Conservation (phyloP, 2,797 vertebrate species). For the Anableps anableps region DNA sequence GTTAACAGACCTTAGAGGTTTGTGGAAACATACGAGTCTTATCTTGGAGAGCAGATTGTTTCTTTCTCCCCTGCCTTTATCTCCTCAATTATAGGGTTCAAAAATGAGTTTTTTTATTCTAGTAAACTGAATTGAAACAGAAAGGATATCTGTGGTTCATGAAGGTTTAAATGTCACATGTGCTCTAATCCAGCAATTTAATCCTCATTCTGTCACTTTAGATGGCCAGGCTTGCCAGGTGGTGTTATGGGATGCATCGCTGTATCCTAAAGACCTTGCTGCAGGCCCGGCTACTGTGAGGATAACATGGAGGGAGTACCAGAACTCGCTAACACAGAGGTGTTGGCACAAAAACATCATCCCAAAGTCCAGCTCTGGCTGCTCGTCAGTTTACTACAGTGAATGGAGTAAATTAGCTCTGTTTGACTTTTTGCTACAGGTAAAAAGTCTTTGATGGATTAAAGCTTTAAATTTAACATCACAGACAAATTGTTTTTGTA, state of each 20-base stretch:
- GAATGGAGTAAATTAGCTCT: constrained; percentile 96
- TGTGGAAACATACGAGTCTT: neutral
- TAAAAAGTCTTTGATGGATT: constrained; percentile 55
- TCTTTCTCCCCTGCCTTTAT: neutral
- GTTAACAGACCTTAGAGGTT: neutral
- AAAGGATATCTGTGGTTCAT: neutral
- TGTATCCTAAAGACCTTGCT: constrained; percentile 79
- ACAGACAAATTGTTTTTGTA: neutral
- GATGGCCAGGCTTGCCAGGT: constrained; percentile 86
- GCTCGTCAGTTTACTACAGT: constrained; percentile 88
- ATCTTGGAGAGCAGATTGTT: neutral
- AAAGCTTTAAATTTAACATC: neutral
- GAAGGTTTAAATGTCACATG: neutral
- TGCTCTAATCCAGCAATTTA: constrained; percentile 11
- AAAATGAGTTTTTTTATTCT: neutral
- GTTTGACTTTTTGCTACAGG: constrained; percentile 96
- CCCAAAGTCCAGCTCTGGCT: constrained; percentile 87
- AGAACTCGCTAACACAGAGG: constrained; percentile 86
- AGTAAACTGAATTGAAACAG: neutral
- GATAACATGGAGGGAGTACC: constrained; percentile 91
- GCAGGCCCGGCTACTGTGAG: constrained; percentile 80
- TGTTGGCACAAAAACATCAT: constrained; percentile 89
- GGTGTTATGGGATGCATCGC: constrained; percentile 88
- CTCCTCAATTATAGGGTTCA: neutral
- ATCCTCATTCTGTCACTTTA: constrained; percentile 58